phyloP scores from a whole-genome alignment of 2,797 vertebrate species.

The Meda fulgida region DNA sequence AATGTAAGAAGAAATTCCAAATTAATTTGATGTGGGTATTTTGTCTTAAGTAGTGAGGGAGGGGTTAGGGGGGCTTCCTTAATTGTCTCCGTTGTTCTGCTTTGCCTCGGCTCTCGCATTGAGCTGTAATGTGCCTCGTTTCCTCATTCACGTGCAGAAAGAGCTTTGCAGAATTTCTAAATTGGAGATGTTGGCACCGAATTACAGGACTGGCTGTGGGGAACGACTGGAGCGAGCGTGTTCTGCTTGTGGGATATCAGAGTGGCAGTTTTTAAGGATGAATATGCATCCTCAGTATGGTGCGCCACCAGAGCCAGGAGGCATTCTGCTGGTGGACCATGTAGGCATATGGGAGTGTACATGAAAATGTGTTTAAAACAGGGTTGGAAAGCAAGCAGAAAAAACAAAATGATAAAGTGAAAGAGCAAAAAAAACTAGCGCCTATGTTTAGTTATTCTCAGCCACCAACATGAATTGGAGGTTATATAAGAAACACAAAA shows the following conservation, averaged over 20 bases:
- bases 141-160: conserved; percentile 65
- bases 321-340: conserved; percentile 70
- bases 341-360: conserved; percentile 12
- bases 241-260: conserved; percentile 47
- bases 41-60: conserved; percentile 73
- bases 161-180: conserved; percentile 77
- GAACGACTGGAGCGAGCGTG: neutral
- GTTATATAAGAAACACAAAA: neutral
- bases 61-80: conserved; percentile 65
- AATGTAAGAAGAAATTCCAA: conserved; percentile 74
- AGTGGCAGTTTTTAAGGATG: conserved; percentile 36
- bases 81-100: conserved; percentile 81
- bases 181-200: conserved; percentile 74
- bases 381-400: neutral
- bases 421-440: conserved; percentile 1
- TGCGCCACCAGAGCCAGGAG: conserved; percentile 69
- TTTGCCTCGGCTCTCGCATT: conserved; percentile 78
- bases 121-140: conserved; percentile 76
- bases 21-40: conserved; percentile 86
- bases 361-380: conserved; percentile 6
- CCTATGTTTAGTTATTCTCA: conserved; percentile 2
- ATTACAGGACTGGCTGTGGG: conserved; percentile 56
- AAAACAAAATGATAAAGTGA: neutral
- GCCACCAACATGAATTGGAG: neutral
- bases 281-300: conserved; percentile 47